Evolutionary conservation across 92 coral and sea anemone genomes (phyloP), one percentile per base, ranked within the genome.

Genomic region (Zoanthus sociatus): DNA sequence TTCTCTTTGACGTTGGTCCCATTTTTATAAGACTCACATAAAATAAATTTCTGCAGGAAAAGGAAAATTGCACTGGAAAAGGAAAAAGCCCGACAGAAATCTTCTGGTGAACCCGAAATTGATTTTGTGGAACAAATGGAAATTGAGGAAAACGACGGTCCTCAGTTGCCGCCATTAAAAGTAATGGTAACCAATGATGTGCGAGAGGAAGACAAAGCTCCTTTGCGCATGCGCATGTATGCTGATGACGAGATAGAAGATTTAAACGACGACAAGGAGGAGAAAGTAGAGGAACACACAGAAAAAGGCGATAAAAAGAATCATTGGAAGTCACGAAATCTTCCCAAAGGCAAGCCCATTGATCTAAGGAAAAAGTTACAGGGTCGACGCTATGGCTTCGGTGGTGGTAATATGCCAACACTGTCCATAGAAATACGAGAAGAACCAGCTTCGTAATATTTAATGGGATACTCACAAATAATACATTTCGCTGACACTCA

Each of bases 381-480:
- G 79, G 93, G 94, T 82, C 90, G 94, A 46, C 95, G 91, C 1
- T 95, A 92, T 72, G 94, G 95, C 26, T 97, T 97, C 89, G 89
- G 93, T 89, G 83, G 84, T 42, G 83, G 70, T 75, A 90, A 95
- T 86, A 92, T 95, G 79, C 98, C 99, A 2, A 95, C 95, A 7
- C 73, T 97, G 32, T 97, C 99, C n/a, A 95, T 95, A 75, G 99
- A 97, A 53, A 91, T 97, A 76, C 87, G 93, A 44, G 99, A 95
- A 42, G 98, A 97, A 32, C 87, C 85, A 8, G 85, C 85, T 14
- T 81, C 85, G 13, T 81, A 73, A 81, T 26, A 63, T 63, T 20
- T 17, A 31, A 9, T 7, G 9, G 7, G n/a, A 58, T 0, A 63
- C 26, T 5, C 1, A 17, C 21, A 20, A 63, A 13, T 58, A 58